These are phyloP conservation scores for Lontra canadensis DNA, from an alignment of 2,113 vertebrate genomes.

Conservation along the genomic window DNA sequence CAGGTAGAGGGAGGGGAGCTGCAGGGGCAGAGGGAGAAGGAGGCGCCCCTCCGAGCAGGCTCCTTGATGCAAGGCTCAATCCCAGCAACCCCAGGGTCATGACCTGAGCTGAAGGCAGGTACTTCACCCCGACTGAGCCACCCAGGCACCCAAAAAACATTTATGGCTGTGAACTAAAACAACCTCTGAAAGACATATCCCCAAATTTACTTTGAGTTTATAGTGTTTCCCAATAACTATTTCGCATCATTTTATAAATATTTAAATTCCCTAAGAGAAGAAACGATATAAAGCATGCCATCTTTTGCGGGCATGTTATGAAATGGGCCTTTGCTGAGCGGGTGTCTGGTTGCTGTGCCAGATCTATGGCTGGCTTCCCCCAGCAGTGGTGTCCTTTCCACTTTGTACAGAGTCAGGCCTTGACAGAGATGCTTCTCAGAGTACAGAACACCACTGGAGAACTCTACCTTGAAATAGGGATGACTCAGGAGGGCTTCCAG, in stretches of 20 bases:
- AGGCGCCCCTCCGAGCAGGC: too few relatives aligned
- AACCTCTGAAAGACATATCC: neutral
- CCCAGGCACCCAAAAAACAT: neutral
- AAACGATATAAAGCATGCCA: accelerated
- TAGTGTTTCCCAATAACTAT: neutral
- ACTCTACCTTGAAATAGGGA: conserved; percentile 41
- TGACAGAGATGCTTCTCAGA: conserved; percentile 29
- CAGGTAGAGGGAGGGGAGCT: too few relatives aligned
- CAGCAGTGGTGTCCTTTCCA: neutral
- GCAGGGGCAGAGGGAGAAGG: too few relatives aligned
- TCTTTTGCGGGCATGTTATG: neutral
- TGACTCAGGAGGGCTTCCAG: conserved; percentile 16
- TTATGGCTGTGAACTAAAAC: neutral
- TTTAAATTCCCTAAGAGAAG: neutral
- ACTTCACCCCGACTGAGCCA: too few relatives aligned
- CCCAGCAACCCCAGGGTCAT: too few relatives aligned
- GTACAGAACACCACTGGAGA: conserved; percentile 3
- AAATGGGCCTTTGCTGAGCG: neutral
- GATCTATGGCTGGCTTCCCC: neutral
- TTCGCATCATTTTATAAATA: neutral
- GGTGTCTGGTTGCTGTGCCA: accelerated
- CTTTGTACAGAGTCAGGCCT: neutral
- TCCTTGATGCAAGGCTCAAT: too few relatives aligned
- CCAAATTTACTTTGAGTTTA: neutral
- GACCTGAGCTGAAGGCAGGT: too few relatives aligned